Percentiles rank a stretch among this genome's conserved stretches.
phyloP scores from a whole-genome alignment of 2,797 vertebrate genomes.

The Rhyacichthys aspro region DNA sequence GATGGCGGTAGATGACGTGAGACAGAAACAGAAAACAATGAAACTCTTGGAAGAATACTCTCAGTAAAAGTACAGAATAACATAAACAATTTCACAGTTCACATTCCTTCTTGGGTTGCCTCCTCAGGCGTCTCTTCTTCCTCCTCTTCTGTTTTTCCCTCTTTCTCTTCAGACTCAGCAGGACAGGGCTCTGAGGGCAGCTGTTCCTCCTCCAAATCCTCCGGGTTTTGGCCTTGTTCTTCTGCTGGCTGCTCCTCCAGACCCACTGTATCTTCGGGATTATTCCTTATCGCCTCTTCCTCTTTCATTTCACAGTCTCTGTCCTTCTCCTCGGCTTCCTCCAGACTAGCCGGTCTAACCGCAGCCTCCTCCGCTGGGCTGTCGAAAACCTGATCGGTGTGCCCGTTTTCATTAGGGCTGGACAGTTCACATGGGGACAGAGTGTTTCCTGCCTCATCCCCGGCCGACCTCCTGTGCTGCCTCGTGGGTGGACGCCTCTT shows the following conservation, averaged over 20 bases:
- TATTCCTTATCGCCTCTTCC: constrained; percentile 29
- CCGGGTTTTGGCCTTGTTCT: constrained; percentile 25
- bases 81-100: constrained; percentile 53
- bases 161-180: constrained; percentile 11
- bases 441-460: constrained; percentile 56
- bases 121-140: constrained; percentile 29
- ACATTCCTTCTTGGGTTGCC: constrained; percentile 21
- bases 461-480: constrained; percentile 77
- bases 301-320: constrained; percentile 47
- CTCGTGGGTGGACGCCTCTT: constrained; percentile 81
- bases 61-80: constrained; percentile 48
- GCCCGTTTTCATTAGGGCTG: constrained; percentile 57
- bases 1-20: constrained; percentile 38
- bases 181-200: constrained; percentile 16
- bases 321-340: constrained; percentile 38
- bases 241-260: constrained; percentile 30
- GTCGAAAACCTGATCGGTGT: constrained; percentile 43
- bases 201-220: constrained; percentile 38
- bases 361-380: constrained; percentile 34
- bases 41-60: constrained; percentile 23
- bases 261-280: constrained; percentile 9
- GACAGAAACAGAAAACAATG: constrained; percentile 22
- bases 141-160: constrained; percentile 20
- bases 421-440: constrained; percentile 53
- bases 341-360: constrained; percentile 6